Base-by-base conservation (phyloP, 2,113 vertebrate genomes). In the Burhinus oedicnemus region DNA sequence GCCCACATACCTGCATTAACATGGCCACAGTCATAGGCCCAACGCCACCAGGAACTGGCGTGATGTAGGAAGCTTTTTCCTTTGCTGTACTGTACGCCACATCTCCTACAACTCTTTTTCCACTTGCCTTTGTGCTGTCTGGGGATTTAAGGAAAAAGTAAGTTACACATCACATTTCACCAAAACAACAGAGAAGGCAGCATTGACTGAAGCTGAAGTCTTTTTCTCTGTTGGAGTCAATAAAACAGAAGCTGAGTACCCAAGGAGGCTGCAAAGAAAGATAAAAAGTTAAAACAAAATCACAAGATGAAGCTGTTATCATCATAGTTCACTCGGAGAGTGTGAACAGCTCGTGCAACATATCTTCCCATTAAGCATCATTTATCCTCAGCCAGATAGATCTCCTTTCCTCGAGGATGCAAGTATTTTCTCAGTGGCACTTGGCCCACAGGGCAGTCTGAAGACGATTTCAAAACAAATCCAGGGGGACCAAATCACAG, bases 21-120 rank as follows among this genome's bases (percentile, higher is more conserved):
- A 99, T 99, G 38, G 99, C 99, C 38, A 99, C 99, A 1, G 99
- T 99, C 99, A 99, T 99, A 45, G 99, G 99, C 38, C 99, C 99
- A 3, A 99, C 99, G 0, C 99, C 99, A 4, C 99, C 99, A 7
- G 99, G 99, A 20, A 99, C 99, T 2, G 99, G 99, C 3, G 99
- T 99, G 96, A 99, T 99, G 91, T 99, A 99, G 22, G 98, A 97
- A 2, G 99, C 99, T 64, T 94, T 98, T 89, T 99, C 99, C 90
- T 98, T 99, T 69, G 99, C 99, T 58, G 99, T 98, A 11, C 16
- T 40, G 70, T 98, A 99, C 0, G 98, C 97, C 55, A 99, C 99
- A 13, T 99, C 99, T 29, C 99, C 99, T 58, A 99, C 99, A 52
- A 99, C 98, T 34, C 98, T 98, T 96, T 98, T 99, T 38, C 99